phyloP scores from a whole-genome alignment of 2,888 invertebrate species.

The Phengaris arion region DNA sequence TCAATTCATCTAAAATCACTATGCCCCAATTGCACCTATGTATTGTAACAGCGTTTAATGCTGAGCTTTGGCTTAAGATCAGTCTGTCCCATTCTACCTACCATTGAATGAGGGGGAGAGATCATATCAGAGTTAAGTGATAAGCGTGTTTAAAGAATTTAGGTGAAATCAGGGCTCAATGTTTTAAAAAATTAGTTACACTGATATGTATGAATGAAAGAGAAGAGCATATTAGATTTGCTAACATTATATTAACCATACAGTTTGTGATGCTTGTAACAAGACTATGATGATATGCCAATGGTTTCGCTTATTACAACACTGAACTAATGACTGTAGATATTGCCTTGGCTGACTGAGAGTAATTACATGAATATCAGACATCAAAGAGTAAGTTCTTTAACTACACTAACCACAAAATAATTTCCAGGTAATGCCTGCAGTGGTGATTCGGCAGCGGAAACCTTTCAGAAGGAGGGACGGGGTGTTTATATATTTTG shows the following conservation, averaged over 20 bases:
- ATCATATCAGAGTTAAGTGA: too few species aligned
- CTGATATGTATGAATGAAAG: too few species aligned
- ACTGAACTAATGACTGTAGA: slow-evolving; percentile 65
- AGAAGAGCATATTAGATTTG: too few species aligned
- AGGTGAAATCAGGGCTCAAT: too few species aligned
- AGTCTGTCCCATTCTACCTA: too few species aligned
- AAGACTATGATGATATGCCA: slow-evolving; percentile 68
- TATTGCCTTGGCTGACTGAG: slow-evolving; percentile 78
- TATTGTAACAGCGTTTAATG: too few species aligned
- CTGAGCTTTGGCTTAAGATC: too few species aligned
- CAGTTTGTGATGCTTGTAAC: slow-evolving; percentile 8
- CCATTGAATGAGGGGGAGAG: too few species aligned
- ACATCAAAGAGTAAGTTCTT: background rate
- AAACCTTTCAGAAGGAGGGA: slow-evolving; percentile 99
- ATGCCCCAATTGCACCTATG: too few species aligned
- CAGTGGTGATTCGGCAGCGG: slow-evolving; percentile 98
- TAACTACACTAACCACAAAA: slow-evolving; percentile 11
- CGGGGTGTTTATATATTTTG: slow-evolving; percentile 99
- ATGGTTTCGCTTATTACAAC: slow-evolving; percentile 67
- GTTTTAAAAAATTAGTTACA: too few species aligned
- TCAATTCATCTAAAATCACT: too few species aligned
- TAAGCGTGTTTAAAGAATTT: too few species aligned
- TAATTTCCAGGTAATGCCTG: slow-evolving; percentile 92
- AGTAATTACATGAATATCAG: slow-evolving; percentile 30
- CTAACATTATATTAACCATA: background rate